Evolutionary conservation across 2,888 invertebrate species (phyloP), one percentile per base, ranked within the genome.

Genomic region (Coelinius sp.): DNA sequence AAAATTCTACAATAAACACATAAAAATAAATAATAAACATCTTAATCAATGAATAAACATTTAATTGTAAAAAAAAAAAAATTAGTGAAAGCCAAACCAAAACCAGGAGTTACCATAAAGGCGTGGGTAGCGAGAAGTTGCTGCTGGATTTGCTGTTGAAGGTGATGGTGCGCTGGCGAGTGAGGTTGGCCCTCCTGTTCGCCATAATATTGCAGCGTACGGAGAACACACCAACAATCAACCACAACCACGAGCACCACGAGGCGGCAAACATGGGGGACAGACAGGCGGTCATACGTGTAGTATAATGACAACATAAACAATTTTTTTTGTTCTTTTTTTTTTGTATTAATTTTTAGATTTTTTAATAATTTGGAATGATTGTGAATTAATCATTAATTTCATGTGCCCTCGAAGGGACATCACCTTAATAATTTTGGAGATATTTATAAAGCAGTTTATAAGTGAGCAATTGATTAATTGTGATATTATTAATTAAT

Each of bases 41-140:
- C 38, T 41, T 10, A 10, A 41, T 41, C 41, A 12, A 41, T 5
- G 10, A 41, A n/a, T 4, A 41, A 4, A 41, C n/a, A n/a, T n/a
- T 41, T 41, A 41, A 41, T 41, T 4, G 41, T 41, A 41, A 74
- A 73, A 74, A 77, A 72, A 77, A 77, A 76, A 80, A 78, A 85
- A 86, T 86, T 86, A 87, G 87, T 87, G 84, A 84, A 87, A 87
- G 87, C 86, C 86, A 86, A 81, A 87, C 87, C 87, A 87, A 87
- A 87, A 87, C 87, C 87, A 87, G 85, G 86, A 87, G 86, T 87
- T 87, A 87, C 87, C 87, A 87, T 87, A 87, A 87, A 86, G 87
- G 87, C 87, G 87, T 87, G 87, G 86, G 87, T 87, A 87, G 87
- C 87, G 86, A 87, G 87, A 86, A 87, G 87, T 87, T 87, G 87